These are phyloP conservation scores for Helicoverpa zea DNA, from an alignment of 1,140 invertebrate genomes.

Conservation along the genomic window DNA sequence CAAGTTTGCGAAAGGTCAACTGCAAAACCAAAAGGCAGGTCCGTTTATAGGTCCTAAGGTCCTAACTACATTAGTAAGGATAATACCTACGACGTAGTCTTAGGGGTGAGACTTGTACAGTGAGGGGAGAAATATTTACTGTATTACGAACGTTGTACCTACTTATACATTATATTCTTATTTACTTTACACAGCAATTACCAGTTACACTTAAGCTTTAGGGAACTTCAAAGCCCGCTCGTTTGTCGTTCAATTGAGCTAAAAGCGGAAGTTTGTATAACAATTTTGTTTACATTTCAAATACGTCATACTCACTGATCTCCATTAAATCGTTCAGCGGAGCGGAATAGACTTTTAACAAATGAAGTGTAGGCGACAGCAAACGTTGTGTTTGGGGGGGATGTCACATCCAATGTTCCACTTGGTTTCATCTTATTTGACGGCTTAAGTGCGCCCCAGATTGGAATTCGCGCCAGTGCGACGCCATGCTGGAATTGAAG, in stretches of 20 bases:
- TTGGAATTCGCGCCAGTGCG: conserved; percentile 46
- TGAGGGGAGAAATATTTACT: too few relatives aligned
- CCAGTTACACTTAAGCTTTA: background rate
- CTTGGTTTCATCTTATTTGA: conserved; percentile 70
- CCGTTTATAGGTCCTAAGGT: too few relatives aligned
- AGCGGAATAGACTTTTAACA: conserved; percentile 57
- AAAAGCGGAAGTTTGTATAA: conserved; percentile 37
- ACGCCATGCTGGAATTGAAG: conserved; percentile 50
- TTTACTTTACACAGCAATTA: conserved; percentile 30
- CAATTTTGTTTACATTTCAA: conserved; percentile 48
- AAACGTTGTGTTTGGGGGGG: conserved; percentile 46
- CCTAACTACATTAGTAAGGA: too few relatives aligned
- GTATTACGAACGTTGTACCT: too few relatives aligned
- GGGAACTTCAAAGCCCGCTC: conserved; percentile 33
- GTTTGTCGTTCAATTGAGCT: conserved; percentile 28
- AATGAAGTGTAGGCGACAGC: conserved; percentile 54
- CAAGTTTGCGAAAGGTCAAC: too few relatives aligned
- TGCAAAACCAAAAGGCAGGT: too few relatives aligned
- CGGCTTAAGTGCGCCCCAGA: conserved; percentile 70
- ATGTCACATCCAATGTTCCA: conserved; percentile 68
- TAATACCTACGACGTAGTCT: too few relatives aligned
- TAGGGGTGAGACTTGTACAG: too few relatives aligned
- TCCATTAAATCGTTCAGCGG: conserved; percentile 53
- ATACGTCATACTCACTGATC: conserved; percentile 48
- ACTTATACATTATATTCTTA: background rate